A percentile compares a stretch with the other conserved stretches of the same genome.
Evolutionary conservation across 2,113 vertebrate species (phyloP).

Genomic region (Onychostruthus taczanowskii): DNA sequence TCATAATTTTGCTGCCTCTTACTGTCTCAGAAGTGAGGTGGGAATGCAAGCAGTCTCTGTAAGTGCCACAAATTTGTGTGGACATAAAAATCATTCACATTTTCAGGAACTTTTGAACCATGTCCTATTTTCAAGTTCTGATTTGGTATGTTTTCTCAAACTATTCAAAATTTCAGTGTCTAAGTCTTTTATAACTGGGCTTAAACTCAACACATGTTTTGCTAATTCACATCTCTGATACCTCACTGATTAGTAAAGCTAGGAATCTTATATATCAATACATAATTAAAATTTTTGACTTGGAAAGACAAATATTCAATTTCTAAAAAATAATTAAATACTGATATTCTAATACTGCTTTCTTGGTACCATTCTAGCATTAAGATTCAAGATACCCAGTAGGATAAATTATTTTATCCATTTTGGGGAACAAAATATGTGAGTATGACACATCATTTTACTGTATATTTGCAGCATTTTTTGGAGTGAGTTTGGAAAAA

Average conservation of each 20-base stretch:
- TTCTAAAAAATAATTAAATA: background rate
- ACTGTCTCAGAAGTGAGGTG: background rate
- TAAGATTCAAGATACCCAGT: background rate
- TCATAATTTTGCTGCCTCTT: background rate
- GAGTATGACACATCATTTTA: background rate
- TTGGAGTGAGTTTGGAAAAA: background rate
- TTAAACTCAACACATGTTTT: background rate
- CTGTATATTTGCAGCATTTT: background rate
- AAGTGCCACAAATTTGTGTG: background rate
- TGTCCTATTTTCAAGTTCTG: background rate
- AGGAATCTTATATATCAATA: background rate
- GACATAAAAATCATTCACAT: background rate
- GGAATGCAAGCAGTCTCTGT: background rate
- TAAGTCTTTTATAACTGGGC: background rate
- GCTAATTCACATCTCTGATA: background rate
- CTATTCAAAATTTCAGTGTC: background rate
- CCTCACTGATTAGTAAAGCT: background rate
- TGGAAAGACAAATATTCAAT: background rate
- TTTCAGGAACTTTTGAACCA: background rate
- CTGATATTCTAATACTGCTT: background rate
- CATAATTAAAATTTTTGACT: background rate
- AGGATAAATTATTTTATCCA: background rate
- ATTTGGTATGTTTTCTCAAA: background rate
- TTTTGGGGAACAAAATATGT: background rate
- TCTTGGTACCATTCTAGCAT: background rate